Percentiles rank a stretch among this genome's conserved stretches.
phyloP scores from a whole-genome alignment of 1,140 invertebrate species.

The Brachionus calyciflorus region DNA sequence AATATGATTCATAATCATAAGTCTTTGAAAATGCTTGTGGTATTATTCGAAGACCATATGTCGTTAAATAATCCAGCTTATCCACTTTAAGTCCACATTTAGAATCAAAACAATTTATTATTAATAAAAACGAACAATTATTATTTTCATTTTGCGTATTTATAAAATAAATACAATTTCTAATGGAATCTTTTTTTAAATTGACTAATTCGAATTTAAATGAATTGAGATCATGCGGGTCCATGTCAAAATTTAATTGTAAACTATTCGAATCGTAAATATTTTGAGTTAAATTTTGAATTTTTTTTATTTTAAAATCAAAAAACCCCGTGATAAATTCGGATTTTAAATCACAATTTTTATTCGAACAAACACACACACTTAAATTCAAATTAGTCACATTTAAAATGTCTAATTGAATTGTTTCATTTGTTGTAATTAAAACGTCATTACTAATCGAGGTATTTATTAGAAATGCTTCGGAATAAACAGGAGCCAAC shows the following conservation, averaged over 20 bases:
- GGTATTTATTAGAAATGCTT: not conserved
- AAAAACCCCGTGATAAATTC: not conserved
- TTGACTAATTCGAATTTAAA: not conserved
- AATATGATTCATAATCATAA: not conserved
- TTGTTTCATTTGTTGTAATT: not conserved
- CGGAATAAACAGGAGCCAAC: not conserved
- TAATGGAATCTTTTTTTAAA: not conserved
- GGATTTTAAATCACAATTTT: not conserved
- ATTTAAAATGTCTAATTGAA: not conserved
- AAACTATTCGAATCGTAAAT: not conserved
- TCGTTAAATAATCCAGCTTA: not conserved
- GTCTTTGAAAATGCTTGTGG: not conserved
- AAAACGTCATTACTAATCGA: not conserved
- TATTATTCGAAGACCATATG: not conserved
- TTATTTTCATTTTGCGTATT: not conserved
- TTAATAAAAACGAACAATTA: not conserved
- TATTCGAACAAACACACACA: not conserved
- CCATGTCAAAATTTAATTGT: not conserved
- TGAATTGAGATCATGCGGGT: not conserved
- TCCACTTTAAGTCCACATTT: not conserved
- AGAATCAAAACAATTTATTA: not conserved
- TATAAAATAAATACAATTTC: not conserved
- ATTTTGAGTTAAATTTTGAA: not conserved
- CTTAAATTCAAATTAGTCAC: not conserved
- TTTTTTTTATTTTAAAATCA: not conserved